phyloP scores from a whole-genome alignment of 2,113 vertebrate species.

The Bujurquina vittata region DNA sequence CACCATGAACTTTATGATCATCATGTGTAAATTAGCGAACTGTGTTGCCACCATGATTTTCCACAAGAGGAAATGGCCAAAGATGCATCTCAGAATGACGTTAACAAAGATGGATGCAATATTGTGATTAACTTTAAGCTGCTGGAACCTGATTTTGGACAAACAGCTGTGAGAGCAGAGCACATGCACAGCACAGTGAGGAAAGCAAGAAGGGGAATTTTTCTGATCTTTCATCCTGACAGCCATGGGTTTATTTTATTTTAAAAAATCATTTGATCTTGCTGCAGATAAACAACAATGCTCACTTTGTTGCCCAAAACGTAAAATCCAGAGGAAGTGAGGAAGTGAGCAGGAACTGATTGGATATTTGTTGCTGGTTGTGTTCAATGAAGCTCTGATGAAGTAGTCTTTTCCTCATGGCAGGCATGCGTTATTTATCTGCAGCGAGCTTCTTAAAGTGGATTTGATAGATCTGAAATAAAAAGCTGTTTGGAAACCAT shows the following conservation, averaged over 20 bases:
- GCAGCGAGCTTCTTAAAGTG: background rate
- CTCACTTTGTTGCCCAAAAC: accelerated
- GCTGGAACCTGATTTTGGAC: background rate
- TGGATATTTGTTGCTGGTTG: no score
- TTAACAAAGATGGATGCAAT: background rate
- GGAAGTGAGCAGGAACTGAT: background rate
- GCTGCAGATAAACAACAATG: background rate
- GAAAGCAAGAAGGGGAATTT: background rate
- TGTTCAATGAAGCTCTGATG: no score
- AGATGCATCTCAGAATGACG: background rate
- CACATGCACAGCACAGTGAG: background rate
- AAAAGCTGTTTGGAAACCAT: background rate
- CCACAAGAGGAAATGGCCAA: background rate
- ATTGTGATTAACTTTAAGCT: background rate
- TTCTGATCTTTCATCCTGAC: background rate
- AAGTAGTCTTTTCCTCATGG: no score
- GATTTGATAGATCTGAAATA: accelerated
- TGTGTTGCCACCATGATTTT: background rate
- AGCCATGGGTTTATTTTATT: background rate
- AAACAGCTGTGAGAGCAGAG: background rate
- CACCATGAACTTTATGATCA: background rate
- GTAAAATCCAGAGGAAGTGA: background rate
- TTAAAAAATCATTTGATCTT: background rate
- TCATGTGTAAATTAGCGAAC: background rate
- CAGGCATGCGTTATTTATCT: background rate